Evolutionary conservation across 1,140 invertebrate genomes (phyloP).

Genomic region (Helicoverpa armigera): DNA sequence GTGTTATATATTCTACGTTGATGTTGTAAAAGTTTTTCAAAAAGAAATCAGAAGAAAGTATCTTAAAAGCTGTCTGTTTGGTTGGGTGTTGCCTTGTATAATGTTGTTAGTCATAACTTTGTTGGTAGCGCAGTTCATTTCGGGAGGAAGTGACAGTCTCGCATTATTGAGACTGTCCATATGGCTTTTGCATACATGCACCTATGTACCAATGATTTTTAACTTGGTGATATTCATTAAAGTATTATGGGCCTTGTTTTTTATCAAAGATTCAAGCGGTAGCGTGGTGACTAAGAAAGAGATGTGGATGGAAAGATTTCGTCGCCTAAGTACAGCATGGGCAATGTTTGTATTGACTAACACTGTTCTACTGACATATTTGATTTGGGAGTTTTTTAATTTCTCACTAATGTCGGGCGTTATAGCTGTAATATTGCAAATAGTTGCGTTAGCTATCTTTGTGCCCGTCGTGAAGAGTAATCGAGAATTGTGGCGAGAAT

Average conservation of each 20-base stretch:
- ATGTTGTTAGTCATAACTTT: not conserved
- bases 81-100: not conserved
- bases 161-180: not conserved
- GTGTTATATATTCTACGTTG: slow-evolving; percentile 4
- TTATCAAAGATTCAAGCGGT: too few relatives aligned
- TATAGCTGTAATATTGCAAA: not conserved
- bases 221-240: too few relatives aligned
- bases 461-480: not conserved
- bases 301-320: not conserved
- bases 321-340: not conserved
- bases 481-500: not conserved
- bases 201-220: not conserved
- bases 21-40: not conserved
- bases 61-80: not conserved
- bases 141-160: not conserved
- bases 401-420: not conserved
- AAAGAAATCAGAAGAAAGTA: not conserved
- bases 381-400: not conserved
- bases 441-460: not conserved
- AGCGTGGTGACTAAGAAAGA: too few relatives aligned
- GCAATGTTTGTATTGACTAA: not conserved
- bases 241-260: too few relatives aligned
- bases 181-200: not conserved
- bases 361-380: not conserved
- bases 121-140: not conserved